phyloP scores from a whole-genome alignment of 37 sponge, comb jelly and placozoan species.

The Cliona cf. orientalis region DNA sequence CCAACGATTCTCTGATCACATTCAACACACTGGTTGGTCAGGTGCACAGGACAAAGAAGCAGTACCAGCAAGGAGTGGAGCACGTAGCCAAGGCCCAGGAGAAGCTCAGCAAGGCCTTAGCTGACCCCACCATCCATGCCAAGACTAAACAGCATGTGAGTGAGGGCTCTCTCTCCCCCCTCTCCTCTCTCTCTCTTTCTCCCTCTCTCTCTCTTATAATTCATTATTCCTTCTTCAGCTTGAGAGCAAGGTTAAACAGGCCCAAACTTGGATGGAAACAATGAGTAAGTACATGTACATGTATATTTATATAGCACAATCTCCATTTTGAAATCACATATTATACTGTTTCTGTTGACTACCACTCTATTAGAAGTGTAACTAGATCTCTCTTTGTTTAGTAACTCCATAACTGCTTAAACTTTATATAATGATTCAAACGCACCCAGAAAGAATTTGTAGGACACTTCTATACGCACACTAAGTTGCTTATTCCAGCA shows the following conservation, averaged over 20 bases:
- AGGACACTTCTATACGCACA: no score
- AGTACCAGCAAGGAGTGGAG: conserved; percentile 36
- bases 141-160: conserved; percentile 28
- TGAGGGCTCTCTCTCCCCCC: background rate
- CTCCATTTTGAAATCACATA: no score
- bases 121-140: conserved; percentile 7
- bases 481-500: no score
- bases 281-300: conserved; percentile 15
- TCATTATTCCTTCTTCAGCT: conserved; percentile 6
- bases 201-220: background rate
- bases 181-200: background rate
- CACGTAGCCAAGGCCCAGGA: conserved; percentile 7
- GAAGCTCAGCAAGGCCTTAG: conserved; percentile 38
- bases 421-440: no score
- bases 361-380: no score
- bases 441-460: no score
- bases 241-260: conserved; percentile 39
- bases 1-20: conserved; percentile 7
- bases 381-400: no score
- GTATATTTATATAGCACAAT: background rate
- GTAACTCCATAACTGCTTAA: no score
- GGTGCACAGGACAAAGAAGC: conserved; percentile 49
- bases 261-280: conserved; percentile 18
- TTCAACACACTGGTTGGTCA: background rate
- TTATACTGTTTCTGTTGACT: no score